These are phyloP conservation scores for Mesoligia furuncula DNA, from an alignment of 2,888 invertebrate species.

Conservation along the genomic window DNA sequence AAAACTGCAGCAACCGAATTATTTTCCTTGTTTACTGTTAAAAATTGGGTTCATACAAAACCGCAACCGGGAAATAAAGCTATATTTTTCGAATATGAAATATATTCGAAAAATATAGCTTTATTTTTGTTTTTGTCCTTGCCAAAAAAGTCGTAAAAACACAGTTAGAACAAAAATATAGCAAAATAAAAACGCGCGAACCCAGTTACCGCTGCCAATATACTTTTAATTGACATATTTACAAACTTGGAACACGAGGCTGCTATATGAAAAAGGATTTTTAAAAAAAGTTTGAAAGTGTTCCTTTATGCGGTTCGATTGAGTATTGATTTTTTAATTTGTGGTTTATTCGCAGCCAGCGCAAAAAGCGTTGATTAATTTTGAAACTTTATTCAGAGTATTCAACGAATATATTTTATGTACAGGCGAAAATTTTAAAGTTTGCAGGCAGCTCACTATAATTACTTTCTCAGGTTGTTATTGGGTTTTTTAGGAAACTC, in stretches of 20 bases:
- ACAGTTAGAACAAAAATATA: slow-evolving; percentile 26
- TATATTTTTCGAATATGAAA: no score
- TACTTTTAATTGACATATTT: slow-evolving; percentile 59
- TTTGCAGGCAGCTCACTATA: not conserved
- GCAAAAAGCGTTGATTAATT: not conserved
- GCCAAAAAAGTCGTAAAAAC: slow-evolving; percentile 41
- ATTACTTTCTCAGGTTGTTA: not conserved
- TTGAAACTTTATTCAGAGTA: not conserved
- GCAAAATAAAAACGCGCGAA: slow-evolving; percentile 32
- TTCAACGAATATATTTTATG: not conserved
- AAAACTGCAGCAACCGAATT: slow-evolving; percentile 17
- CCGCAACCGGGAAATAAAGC: slow-evolving; percentile 22
- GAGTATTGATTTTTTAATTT: slow-evolving; percentile 7
- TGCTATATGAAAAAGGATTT: not conserved
- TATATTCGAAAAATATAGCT: no score
- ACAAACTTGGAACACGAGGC: slow-evolving; percentile 48
- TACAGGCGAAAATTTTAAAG: not conserved
- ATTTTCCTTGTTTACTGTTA: not conserved
- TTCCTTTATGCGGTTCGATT: slow-evolving; percentile 4
- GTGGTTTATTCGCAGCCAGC: slow-evolving; percentile 3
- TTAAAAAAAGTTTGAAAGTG: not conserved
- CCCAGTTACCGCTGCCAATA: slow-evolving; percentile 41
- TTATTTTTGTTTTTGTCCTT: no score
- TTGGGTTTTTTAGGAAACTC: not conserved
- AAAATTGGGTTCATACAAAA: slow-evolving; percentile 14